These are phyloP conservation scores for Lonchura striata DNA, from an alignment of 2,113 vertebrate genomes.

Conservation along the genomic window DNA sequence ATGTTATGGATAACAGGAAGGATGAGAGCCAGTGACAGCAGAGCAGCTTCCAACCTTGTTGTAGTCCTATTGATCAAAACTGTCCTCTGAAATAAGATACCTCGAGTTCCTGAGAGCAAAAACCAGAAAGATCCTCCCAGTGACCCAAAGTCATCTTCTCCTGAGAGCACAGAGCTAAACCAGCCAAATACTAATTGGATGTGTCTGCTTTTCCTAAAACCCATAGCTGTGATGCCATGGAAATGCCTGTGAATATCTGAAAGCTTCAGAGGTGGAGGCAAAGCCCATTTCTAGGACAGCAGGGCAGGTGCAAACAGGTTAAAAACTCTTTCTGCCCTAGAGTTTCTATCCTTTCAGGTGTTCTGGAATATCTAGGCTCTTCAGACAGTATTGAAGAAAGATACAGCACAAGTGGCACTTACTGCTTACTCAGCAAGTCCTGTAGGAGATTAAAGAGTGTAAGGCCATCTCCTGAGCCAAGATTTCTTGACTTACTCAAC, in stretches of 20 bases:
- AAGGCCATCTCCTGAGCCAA: not conserved
- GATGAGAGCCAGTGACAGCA: not conserved
- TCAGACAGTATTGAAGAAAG: not conserved
- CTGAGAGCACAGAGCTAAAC: not conserved
- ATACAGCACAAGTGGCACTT: not conserved
- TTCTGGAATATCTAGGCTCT: not conserved
- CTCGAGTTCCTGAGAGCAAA: not conserved
- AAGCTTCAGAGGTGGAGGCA: not conserved
- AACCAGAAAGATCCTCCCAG: not conserved
- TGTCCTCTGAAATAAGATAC: slow-evolving; percentile 29
- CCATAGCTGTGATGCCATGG: not conserved
- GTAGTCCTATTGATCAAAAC: slow-evolving; percentile 42
- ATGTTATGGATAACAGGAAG: slow-evolving; percentile 12
- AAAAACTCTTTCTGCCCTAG: not conserved
- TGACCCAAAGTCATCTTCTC: not conserved
- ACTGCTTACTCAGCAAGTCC: not conserved
- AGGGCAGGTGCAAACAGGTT: not conserved
- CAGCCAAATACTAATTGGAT: not conserved
- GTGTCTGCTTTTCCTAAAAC: not conserved
- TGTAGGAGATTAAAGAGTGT: not conserved
- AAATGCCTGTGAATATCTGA: not conserved
- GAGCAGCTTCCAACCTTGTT: slow-evolving; percentile 8
- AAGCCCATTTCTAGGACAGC: not conserved
- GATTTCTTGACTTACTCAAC: not conserved
- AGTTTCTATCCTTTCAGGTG: not conserved